Base-by-base conservation (phyloP, 1,140 invertebrate species). In the Neodiprion fabricii region DNA sequence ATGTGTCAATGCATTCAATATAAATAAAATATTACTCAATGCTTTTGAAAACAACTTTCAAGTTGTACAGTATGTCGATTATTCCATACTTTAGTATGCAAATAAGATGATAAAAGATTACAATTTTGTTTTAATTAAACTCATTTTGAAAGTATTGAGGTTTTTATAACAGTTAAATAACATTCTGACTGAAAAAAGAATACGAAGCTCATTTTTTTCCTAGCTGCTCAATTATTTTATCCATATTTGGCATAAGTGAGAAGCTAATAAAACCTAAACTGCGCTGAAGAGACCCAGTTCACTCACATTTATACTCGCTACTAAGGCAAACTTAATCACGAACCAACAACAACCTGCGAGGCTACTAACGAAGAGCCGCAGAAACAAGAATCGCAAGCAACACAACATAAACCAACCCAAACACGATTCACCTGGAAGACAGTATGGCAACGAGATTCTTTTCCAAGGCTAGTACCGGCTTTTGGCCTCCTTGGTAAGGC, bases 401-500 rank as follows among this genome's bases (percentile, higher is more conserved):
- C 75, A 73, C 61, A 76, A 73, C 82, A 83, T 75, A 84, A 82
- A 79, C 83, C 83, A 47, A 84, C 83, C 76, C 80, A 84, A 81
- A 84, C 82, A 78, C 83, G 79, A 80, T 85, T 85, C 71, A 78
- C 80, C 76, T 85, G 84, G 84, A 85, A 80, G 77, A 80, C 79
- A 67, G 83, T 84, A 76, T 85, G 84, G 84, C 81, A 85, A 74
- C 81, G 80, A 77, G 81, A 85, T 67, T 77, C 74, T 75, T 85
- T 85, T 76, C 84, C 84, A 69, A 79, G 83, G 76, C 80, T 84
- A 80, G 75, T 85, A 73, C 77, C 82, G 79, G 85, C 84, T 80
- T 85, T 85, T 80, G 83, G 83, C 74, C 79, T 85, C 73, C 73
- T 85, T 79, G 84, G 83, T 86, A 86, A 86, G 84, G 82, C 70